Evolutionary conservation across 2,797 vertebrate genomes (phyloP), one percentile per base, ranked within the genome.

Genomic region (Staurois parvus): DNA sequence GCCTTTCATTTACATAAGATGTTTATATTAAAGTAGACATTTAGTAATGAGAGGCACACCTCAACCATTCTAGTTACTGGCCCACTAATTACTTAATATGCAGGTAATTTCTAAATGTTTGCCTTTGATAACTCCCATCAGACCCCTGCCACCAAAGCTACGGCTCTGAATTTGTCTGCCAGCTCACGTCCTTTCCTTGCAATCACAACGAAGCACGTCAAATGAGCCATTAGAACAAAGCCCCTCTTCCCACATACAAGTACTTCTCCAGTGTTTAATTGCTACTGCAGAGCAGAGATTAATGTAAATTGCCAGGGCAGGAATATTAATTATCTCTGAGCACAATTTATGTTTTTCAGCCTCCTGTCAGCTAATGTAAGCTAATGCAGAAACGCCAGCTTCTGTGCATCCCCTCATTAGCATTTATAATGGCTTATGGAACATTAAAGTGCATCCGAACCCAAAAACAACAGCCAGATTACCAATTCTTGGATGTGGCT

Each of bases 261-360:
- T 72, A 66, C 79, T 64, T 64, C 72, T 64, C 67, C 68, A 64
- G 42, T 72, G 67, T 69, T 72, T 37, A 37, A 37, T 37, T 81
- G 67, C 68, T 74, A 13, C 74, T 83, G 26, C 59, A 34, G 34
- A 75, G 56, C 29, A 67, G 42, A 45, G 19, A 83, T 75, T 66
- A 83, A 83, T 83, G 59, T 48, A 75, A 64, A 83, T 83, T 67
- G 34, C 72, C 59, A 32, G 12, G 59, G 40, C 69, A 75, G 37
- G 15, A 75, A 40, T 67, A 67, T 83, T 66, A 74, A 83, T 83
- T 74, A 83, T 75, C 81, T 75, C 17, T 75, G 72, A 66, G 24
- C 26, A 59, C 28, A 74, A 83, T 83, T 74, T 75, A 83, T 19
- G 28, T 66, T 30, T 81, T 45, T 73, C 19, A 70, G 42, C 79